Percentiles rank a stretch among this genome's conserved stretches.
phyloP scores from a whole-genome alignment of 2,113 vertebrate species.

The Danionella cerebrum region DNA sequence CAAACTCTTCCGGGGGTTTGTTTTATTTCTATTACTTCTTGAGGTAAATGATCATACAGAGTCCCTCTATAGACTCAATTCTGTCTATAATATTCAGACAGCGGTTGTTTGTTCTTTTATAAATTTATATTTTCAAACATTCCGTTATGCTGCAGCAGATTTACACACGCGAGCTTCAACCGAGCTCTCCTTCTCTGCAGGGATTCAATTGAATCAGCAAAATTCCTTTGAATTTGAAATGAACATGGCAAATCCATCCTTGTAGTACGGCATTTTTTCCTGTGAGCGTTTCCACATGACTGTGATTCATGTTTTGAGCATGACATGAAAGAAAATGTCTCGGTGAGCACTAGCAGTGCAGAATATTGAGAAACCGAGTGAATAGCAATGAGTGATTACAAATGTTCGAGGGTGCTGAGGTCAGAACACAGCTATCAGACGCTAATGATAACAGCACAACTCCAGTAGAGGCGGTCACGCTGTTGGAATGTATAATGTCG shows the following conservation, averaged over 20 bases:
- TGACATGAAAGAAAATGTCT: neutral
- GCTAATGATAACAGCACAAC: neutral
- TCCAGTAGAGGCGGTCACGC: neutral
- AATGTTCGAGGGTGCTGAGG: neutral
- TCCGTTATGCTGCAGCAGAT: neutral
- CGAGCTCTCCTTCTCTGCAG: neutral
- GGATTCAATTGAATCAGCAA: conserved; percentile 13
- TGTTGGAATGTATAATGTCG: neutral
- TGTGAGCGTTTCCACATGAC: neutral
- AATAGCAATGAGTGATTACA: neutral
- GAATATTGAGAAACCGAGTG: neutral
- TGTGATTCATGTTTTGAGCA: neutral
- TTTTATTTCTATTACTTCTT: neutral
- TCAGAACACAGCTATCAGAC: neutral
- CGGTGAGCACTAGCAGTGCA: neutral
- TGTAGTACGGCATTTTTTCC: neutral
- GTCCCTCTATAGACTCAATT: too few relatives aligned
- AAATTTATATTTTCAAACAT: neutral
- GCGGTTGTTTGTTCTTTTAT: neutral
- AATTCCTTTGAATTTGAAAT: conserved; percentile 7
- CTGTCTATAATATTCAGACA: too few relatives aligned
- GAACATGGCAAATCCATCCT: neutral
- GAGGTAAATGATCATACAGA: neutral
- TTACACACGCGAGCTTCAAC: neutral
- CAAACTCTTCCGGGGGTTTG: neutral